Evolutionary conservation across 2,888 invertebrate species (phyloP).

Genomic region (Dolomedes plantarius): DNA sequence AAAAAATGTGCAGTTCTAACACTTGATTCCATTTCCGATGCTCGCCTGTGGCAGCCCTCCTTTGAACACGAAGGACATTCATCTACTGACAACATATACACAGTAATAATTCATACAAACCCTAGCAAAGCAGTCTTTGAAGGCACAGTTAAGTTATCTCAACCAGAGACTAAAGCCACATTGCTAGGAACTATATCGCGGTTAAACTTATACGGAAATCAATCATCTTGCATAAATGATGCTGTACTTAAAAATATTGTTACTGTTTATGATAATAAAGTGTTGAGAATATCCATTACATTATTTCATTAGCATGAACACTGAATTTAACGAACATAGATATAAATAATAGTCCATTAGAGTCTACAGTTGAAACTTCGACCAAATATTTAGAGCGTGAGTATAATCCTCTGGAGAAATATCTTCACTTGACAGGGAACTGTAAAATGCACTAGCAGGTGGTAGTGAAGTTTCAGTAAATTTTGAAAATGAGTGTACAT

Average conservation of each 20-base stretch:
- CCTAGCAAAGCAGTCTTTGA: slow-evolving; percentile 88
- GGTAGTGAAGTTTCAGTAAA: no score
- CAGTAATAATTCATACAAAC: slow-evolving; percentile 81
- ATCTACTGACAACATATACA: slow-evolving; percentile 77
- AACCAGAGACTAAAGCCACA: slow-evolving; percentile 76
- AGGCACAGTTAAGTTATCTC: slow-evolving; percentile 81
- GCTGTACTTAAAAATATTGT: slow-evolving; percentile 76
- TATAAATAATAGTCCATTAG: no score
- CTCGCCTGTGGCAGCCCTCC: slow-evolving; percentile 29
- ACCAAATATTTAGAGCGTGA: no score
- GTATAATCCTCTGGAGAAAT: no score
- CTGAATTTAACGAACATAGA: no score
- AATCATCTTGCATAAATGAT: slow-evolving; percentile 77
- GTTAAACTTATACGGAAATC: slow-evolving; percentile 77
- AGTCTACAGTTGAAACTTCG: no score
- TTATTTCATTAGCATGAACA: no score
- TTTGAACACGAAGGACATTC: slow-evolving; percentile 30
- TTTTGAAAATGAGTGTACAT: no score
- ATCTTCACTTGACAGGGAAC: no score
- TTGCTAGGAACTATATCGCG: slow-evolving; percentile 82
- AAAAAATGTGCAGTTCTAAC: slow-evolving; percentile 37
- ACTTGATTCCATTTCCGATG: slow-evolving; percentile 26
- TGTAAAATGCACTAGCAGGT: no score
- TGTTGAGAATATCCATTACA: no score
- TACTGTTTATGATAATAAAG: slow-evolving; percentile 74